A percentile compares a stretch with the other conserved stretches of the same genome.
phyloP scores from a whole-genome alignment of 2,888 invertebrate species.

The Xanthorhoe designata region DNA sequence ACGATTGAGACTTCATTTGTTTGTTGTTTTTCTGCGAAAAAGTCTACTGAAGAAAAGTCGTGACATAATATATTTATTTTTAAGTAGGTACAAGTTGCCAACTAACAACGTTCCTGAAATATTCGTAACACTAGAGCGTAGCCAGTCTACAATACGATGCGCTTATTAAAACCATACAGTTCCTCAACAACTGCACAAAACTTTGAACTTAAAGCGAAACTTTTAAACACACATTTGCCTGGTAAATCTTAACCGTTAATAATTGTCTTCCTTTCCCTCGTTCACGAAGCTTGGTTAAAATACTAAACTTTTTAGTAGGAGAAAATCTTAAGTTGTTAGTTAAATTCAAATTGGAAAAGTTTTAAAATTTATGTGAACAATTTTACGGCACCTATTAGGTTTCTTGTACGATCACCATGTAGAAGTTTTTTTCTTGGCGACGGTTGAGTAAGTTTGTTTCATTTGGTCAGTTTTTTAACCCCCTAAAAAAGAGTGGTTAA shows the following conservation, averaged over 20 bases:
- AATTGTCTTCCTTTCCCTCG: conserved; percentile 58
- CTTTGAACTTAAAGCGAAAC: conserved; percentile 39
- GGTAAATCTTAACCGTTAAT: conserved; percentile 59
- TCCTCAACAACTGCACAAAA: conserved; percentile 33
- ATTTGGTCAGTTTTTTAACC: conserved; percentile 3
- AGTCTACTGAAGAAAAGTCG: no score
- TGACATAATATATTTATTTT: no score
- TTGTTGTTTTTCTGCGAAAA: no score
- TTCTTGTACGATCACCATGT: conserved; percentile 49
- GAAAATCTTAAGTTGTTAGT: conserved; percentile 79
- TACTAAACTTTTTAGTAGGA: conserved; percentile 71
- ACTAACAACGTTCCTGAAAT: no score
- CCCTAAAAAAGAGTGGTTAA: no score
- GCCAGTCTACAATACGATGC: neutral
- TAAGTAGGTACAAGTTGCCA: no score
- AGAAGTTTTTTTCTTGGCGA: conserved; percentile 12
- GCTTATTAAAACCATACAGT: conserved; percentile 14
- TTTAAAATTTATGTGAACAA: conserved; percentile 78
- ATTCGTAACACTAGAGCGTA: neutral
- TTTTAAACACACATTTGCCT: conserved; percentile 50
- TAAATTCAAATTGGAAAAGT: conserved; percentile 83
- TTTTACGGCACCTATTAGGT: conserved; percentile 76
- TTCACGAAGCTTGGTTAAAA: conserved; percentile 66
- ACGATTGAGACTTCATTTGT: no score
- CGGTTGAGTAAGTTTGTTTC: conserved; percentile 1